These are phyloP conservation scores for Andrena haemorrhoa DNA, from an alignment of 2,888 invertebrate species.

Conservation along the genomic window DNA sequence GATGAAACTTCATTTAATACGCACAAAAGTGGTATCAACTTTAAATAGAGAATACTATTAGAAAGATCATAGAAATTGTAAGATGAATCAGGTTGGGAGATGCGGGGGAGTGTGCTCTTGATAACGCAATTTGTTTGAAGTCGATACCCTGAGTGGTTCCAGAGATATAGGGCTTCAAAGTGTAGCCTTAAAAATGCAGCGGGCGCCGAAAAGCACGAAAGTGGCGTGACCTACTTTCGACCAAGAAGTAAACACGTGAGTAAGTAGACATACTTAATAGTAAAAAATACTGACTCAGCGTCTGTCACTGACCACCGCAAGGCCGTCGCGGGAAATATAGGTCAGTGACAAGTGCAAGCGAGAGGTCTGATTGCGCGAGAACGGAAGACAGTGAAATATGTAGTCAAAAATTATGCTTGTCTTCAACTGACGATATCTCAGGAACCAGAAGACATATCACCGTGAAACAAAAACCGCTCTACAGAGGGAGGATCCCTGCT, in stretches of 20 bases:
- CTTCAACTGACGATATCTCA: conserved; percentile 18
- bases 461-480: not conserved
- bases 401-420: conserved; percentile 4
- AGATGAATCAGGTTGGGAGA: too few species aligned
- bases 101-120: not conserved
- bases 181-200: not conserved
- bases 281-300: not conserved
- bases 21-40: not conserved
- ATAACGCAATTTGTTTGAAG: not conserved
- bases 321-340: not conserved
- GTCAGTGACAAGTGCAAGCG: not conserved
- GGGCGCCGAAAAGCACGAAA: conserved; percentile 5
- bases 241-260: conserved; percentile 8
- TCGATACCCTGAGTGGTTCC: not conserved
- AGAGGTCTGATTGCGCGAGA: not conserved
- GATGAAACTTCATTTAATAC: not conserved
- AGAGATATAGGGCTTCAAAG: not conserved
- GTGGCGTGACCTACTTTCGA: not conserved
- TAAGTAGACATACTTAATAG: conserved; percentile 12
- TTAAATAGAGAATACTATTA: not conserved
- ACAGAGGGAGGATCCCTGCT: too few species aligned
- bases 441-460: not conserved
- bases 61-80: not conserved
- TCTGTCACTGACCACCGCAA: too few species aligned
- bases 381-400: not conserved